Percentiles rank a stretch among this genome's conserved stretches.
phyloP scores from a whole-genome alignment of 2,113 vertebrate genomes.

The Pygathrix nemaeus region DNA sequence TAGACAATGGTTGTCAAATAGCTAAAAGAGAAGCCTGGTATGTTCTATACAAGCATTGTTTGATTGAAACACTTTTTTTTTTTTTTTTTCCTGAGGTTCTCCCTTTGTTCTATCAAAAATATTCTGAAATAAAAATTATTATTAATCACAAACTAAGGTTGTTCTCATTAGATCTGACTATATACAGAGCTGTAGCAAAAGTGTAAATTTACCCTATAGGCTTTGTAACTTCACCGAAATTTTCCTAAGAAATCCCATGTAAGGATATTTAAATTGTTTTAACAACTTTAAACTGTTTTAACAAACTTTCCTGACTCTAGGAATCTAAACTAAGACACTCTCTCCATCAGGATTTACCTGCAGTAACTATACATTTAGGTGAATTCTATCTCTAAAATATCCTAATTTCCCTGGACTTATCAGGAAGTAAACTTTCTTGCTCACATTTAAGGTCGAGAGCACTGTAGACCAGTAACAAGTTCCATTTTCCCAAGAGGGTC shows the following conservation, averaged over 20 bases:
- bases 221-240: background rate
- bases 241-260: background rate
- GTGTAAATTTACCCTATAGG: background rate
- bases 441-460: background rate
- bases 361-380: background rate
- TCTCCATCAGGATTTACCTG: background rate
- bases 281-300: background rate
- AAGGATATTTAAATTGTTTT: background rate
- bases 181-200: background rate
- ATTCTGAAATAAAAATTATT: background rate
- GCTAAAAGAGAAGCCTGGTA: background rate
- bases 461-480: background rate
- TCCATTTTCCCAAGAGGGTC: background rate
- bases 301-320: background rate
- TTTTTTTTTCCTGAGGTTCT: background rate
- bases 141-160: background rate
- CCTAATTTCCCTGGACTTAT: background rate
- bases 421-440: background rate
- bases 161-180: background rate
- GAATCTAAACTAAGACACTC: background rate
- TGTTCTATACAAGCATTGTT: background rate
- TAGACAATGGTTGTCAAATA: background rate
- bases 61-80: background rate
- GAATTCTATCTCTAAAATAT: background rate
- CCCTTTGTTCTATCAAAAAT: background rate